These are phyloP conservation scores for Apeltes quadracus DNA, from an alignment of 2,113 vertebrate species.

Conservation along the genomic window DNA sequence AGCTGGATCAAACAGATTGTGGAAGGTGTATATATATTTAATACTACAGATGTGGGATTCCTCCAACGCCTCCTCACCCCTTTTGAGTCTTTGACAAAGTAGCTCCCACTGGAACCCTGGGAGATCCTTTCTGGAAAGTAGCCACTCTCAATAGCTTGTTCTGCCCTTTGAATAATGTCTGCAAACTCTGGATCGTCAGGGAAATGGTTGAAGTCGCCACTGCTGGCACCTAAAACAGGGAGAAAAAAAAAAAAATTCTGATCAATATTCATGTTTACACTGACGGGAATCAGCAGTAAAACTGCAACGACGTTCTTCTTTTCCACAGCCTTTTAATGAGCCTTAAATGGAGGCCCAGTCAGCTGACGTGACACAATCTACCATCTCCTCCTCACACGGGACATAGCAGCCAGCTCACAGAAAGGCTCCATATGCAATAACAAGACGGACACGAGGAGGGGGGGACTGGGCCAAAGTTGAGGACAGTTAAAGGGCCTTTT, in stretches of 20 bases:
- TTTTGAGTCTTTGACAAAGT: slow-evolving; percentile 96
- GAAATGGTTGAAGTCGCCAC: slow-evolving; percentile 88
- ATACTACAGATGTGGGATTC: background rate
- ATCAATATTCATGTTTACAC: background rate
- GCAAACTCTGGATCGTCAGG: slow-evolving; percentile 92
- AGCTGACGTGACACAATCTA: slow-evolving; percentile 22
- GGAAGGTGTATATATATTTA: background rate
- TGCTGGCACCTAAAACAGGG: slow-evolving; percentile 63
- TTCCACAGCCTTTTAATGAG: background rate
- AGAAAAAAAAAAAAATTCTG: background rate
- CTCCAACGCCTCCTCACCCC: slow-evolving; percentile 79
- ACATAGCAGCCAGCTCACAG: slow-evolving; percentile 42
- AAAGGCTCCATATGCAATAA: slow-evolving; percentile 49
- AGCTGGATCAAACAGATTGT: background rate
- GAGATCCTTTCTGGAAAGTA: slow-evolving; percentile 93
- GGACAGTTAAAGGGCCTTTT: slow-evolving; percentile 22
- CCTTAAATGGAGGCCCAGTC: slow-evolving; percentile 20
- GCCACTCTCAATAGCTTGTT: slow-evolving; percentile 90
- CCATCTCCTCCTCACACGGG: background rate
- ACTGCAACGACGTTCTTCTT: background rate
- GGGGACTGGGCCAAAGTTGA: slow-evolving; percentile 14
- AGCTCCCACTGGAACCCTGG: slow-evolving; percentile 97
- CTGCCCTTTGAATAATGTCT: slow-evolving; percentile 86
- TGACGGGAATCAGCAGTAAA: background rate
- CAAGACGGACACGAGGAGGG: slow-evolving; percentile 4